phyloP scores from a whole-genome alignment of 2,888 invertebrate species.

The Serripes groenlandicus region DNA sequence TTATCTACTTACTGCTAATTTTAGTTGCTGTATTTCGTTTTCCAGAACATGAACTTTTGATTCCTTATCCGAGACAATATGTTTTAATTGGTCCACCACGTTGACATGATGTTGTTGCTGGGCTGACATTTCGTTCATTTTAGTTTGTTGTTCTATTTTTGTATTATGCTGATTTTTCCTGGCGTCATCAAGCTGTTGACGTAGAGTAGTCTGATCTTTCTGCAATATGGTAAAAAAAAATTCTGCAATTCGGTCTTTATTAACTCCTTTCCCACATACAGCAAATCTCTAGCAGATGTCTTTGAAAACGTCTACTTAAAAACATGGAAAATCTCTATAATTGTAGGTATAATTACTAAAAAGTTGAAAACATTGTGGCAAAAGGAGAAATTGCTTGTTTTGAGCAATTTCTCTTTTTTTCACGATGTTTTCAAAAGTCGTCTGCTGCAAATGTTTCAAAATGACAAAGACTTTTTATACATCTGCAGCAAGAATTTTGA shows the following conservation, averaged over 20 bases:
- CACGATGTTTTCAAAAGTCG: constrained; percentile 3
- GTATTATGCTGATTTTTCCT: constrained; percentile 70
- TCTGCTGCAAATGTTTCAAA: not conserved
- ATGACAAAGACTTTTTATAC: too few relatives aligned
- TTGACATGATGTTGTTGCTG: constrained; percentile 83
- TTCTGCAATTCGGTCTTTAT: too few relatives aligned
- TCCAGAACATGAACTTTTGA: constrained; percentile 81
- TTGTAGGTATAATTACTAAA: too few relatives aligned
- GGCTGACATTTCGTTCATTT: constrained; percentile 74
- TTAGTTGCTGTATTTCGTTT: constrained; percentile 80
- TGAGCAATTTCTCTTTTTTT: not conserved
- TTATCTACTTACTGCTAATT: constrained; percentile 77
- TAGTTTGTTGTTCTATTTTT: constrained; percentile 68
- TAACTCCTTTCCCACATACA: too few relatives aligned
- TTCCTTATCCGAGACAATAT: constrained; percentile 84
- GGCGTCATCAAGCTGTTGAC: constrained; percentile 76
- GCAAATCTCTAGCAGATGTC: too few relatives aligned
- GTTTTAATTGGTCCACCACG: constrained; percentile 83
- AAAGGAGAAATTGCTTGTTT: not conserved
- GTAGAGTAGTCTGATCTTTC: constrained; percentile 79
- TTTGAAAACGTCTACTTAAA: too few relatives aligned
- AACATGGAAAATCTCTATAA: too few relatives aligned
- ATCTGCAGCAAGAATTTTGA: too few relatives aligned
- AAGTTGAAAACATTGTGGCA: not conserved
- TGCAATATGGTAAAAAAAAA: constrained; percentile 43